Base-by-base conservation (phyloP, 2,113 vertebrate genomes). In the Tricholaema leucomelas region DNA sequence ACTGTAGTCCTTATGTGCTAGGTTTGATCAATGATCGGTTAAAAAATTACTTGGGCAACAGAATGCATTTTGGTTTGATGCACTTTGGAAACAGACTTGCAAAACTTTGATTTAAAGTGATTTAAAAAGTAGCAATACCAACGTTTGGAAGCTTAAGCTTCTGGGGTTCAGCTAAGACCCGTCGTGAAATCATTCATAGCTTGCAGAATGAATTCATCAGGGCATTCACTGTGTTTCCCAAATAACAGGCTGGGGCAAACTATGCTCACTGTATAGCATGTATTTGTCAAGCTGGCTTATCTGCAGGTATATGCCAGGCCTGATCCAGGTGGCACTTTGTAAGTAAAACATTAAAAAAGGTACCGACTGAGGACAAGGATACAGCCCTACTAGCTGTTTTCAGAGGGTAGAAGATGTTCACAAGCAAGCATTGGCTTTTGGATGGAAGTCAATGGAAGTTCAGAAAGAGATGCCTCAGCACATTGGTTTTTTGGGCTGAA, bases 171-270 rank as follows among this genome's bases (percentile, higher is more conserved):
- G 74, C 84, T 84, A 94, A 94, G 80, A 92, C 30, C 42, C 73
- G 46, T 15, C 77, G 70, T 85, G 54, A 94, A 95, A 76, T 42
- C 64, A 85, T 93, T 96, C 82, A 78, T 20, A 80, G 65, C 40
- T 93, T 59, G 30, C 85, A 93, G 85, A 95, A 93, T 90, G 90
- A 83, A 93, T 87, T 96, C 19, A 87, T 72, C 75, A 72, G 42
- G 15, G 10, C 36, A 28, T 40, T 40, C 36, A 40, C 25, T 28
- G 12, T n/a, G 24, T 56, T 66, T 71, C 17, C 33, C 40, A 64
- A 56, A 90, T 24, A 48, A 75, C 84, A 90, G 48, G 59, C 21
- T 35, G 65, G 15, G 56, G 31, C 16, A 94, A 90, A 81, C 8
- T 23, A 4, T 75, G 33, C 15, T 63, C 8, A 0, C 9, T 14